Evolutionary conservation across 2,888 invertebrate genomes (phyloP).

Genomic region (Rhaphigaster nebulosa): DNA sequence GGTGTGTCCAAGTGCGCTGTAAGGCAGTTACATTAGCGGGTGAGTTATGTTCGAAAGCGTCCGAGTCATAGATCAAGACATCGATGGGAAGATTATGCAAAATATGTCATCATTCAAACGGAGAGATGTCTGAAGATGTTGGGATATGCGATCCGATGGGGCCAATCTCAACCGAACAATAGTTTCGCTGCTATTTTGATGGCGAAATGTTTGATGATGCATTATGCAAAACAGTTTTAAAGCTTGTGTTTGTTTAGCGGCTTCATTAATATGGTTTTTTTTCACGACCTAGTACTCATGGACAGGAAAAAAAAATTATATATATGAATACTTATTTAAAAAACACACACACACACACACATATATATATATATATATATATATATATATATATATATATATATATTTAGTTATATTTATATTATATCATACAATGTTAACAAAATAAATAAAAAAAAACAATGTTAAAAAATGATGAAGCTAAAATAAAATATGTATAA

Average conservation of each 20-base stretch:
- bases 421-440: no score
- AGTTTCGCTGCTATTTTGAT: background rate
- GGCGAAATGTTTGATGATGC: background rate
- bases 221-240: background rate
- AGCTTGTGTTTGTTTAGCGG: background rate
- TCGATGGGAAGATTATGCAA: slow-evolving; percentile 37
- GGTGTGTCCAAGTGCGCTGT: background rate
- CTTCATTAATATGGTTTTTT: background rate
- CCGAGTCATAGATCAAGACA: slow-evolving; percentile 25
- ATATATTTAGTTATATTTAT: no score
- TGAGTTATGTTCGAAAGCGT: slow-evolving; percentile 37
- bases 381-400: no score
- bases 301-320: no score
- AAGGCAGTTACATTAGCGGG: background rate
- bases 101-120: slow-evolving; percentile 16
- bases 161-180: slow-evolving; percentile 19
- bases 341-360: no score
- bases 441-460: no score
- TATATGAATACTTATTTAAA: no score
- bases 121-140: slow-evolving; percentile 8
- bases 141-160: background rate
- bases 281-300: no score
- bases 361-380: no score
- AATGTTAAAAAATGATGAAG: no score
- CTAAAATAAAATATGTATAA: no score